These are phyloP conservation scores for Rhagoletis zephyria DNA, from an alignment of 1,140 invertebrate species.

Conservation along the genomic window DNA sequence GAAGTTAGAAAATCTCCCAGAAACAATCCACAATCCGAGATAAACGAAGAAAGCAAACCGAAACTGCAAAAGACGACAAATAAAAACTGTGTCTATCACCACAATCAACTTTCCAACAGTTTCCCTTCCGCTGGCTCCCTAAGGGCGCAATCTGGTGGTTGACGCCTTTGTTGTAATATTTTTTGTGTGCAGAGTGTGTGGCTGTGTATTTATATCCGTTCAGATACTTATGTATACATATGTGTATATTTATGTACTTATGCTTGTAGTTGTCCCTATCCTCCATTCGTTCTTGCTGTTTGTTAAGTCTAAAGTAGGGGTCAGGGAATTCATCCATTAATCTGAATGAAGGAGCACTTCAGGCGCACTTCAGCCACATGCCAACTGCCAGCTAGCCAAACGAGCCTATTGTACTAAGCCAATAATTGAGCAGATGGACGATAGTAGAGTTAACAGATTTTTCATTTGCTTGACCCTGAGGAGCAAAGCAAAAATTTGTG, in stretches of 20 bases:
- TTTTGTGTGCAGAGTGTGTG: not conserved
- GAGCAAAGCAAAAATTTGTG: not conserved
- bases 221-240: not conserved
- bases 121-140: conserved; percentile 24
- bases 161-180: conserved; percentile 34
- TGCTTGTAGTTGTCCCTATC: conserved; percentile 9
- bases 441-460: conserved; percentile 43
- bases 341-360: conserved; percentile 27
- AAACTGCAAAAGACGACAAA: conserved; percentile 52
- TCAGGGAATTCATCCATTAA: conserved; percentile 39
- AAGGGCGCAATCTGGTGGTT: conserved; percentile 46
- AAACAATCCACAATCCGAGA: conserved; percentile 54
- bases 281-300: conserved; percentile 27
- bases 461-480: not conserved
- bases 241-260: not conserved
- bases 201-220: not conserved
- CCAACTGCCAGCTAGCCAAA: conserved; percentile 45
- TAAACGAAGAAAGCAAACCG: conserved; percentile 49
- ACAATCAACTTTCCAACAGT: conserved; percentile 36
- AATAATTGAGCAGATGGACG: conserved; percentile 42
- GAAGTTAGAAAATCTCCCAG: conserved; percentile 46
- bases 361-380: conserved; percentile 49
- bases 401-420: conserved; percentile 25
- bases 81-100: conserved; percentile 44
- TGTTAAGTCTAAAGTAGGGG: conserved; percentile 40